Percentiles rank a stretch among this genome's conserved stretches.
These are phyloP conservation scores for Trachurus trachurus DNA, from an alignment of 2,797 vertebrate species.

Conservation along the genomic window DNA sequence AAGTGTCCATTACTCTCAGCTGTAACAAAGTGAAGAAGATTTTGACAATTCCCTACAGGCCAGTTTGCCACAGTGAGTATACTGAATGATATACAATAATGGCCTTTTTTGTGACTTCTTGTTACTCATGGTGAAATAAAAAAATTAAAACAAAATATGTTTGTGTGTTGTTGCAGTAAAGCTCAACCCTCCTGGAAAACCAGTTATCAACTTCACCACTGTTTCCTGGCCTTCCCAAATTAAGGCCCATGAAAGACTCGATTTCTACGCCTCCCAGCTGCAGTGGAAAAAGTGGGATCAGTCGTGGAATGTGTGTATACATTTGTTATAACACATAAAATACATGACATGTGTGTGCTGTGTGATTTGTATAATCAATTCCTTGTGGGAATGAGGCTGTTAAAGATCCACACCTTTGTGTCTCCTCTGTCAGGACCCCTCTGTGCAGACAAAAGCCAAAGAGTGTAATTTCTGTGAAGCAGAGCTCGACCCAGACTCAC, in stretches of 20 bases:
- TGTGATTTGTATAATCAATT: too few relatives aligned
- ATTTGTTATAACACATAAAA: neutral
- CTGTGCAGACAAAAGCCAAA: accelerated
- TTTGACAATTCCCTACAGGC: accelerated
- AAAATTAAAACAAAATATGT: neutral
- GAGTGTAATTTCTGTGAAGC: accelerated
- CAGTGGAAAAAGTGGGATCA: slow-evolving; percentile 61
- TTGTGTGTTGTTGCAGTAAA: slow-evolving; percentile 65
- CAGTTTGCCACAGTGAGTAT: slow-evolving; percentile 61
- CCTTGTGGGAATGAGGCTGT: neutral
- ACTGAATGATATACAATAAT: too few relatives aligned
- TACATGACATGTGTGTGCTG: neutral
- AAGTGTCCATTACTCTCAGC: neutral
- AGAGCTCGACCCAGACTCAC: neutral
- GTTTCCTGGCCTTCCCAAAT: slow-evolving; percentile 29
- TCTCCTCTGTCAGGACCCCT: slow-evolving; percentile 32
- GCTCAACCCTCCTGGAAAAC: slow-evolving; percentile 52
- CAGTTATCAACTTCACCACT: slow-evolving; percentile 31
- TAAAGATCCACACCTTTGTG: neutral
- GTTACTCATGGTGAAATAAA: neutral
- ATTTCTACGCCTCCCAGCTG: accelerated
- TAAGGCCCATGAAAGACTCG: accelerated
- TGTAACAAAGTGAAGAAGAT: neutral
- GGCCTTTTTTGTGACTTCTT: neutral
- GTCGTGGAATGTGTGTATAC: slow-evolving; percentile 64